Base-by-base conservation (phyloP, 2,888 invertebrate genomes). In the Helobdella robusta region DNA sequence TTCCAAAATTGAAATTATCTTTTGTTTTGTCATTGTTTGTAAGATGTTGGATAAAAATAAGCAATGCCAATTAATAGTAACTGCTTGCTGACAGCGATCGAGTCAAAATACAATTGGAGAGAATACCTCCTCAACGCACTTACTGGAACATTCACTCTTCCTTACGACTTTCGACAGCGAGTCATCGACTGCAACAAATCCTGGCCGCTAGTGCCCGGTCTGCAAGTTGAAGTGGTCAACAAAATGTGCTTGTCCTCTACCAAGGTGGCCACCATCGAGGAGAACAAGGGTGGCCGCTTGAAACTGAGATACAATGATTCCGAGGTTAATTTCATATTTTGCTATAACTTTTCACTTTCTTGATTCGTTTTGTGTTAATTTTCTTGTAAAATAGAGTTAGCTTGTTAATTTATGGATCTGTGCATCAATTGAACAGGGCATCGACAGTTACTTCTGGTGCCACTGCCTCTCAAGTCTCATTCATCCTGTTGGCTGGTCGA, bases 51-150 rank as follows among this genome's bases (percentile, higher is more conserved):
- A 56, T 65, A 44, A 15, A 2, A n/a, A n/a, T n/a, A n/a, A n/a
- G n/a, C n/a, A n/a, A n/a, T n/a, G n/a, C n/a, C n/a, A n/a, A n/a
- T n/a, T n/a, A n/a, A n/a, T n/a, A n/a, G n/a, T n/a, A n/a, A n/a
- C n/a, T n/a, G n/a, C n/a, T n/a, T 50, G 2, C 72, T 85, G 85
- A 87, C 66, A 92, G n/a, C n/a, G n/a, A n/a, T n/a, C n/a, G n/a
- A n/a, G n/a, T n/a, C n/a, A n/a, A n/a, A n/a, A n/a, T n/a, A n/a
- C 70, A 94, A 95, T 82, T 95, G 95, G 95, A 92, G 93, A 78
- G 90, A 90, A 80, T 94, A 92, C 79, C 82, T 95, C 68, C 88
- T 92, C 70, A 88, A 89, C 77, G 85, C 91, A 71, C 82, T 97
- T 69, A 93, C 93, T 0, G 94, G 94, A 23, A 92, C 94, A n/a